Evolutionary conservation across 2,113 vertebrate species (phyloP).

Genomic region (Hippopotamus amphibius): DNA sequence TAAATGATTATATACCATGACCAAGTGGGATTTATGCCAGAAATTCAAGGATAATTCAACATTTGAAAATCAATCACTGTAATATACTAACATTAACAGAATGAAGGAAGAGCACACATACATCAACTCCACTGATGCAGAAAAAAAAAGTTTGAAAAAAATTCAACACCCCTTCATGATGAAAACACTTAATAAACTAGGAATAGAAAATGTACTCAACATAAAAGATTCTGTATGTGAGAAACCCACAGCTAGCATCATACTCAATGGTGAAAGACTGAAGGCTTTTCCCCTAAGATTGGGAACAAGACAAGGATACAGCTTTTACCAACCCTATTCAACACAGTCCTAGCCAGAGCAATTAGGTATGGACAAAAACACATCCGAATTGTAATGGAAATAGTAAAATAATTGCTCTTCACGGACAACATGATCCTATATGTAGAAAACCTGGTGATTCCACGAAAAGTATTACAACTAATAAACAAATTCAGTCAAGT

Average conservation of each 20-base stretch:
- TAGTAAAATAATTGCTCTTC: background rate
- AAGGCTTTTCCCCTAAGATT: background rate
- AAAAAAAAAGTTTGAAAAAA: background rate
- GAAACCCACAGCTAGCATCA: background rate
- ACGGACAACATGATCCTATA: background rate
- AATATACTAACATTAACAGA: background rate
- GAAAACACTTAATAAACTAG: background rate
- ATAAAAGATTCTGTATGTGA: background rate
- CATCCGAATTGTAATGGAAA: background rate
- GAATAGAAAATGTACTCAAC: background rate
- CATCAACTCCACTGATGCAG: background rate
- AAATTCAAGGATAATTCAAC: background rate
- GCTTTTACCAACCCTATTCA: background rate
- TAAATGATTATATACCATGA: background rate
- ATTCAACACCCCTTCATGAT: background rate
- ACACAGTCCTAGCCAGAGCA: background rate
- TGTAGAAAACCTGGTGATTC: background rate
- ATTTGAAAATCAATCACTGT: background rate
- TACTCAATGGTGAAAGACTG: background rate
- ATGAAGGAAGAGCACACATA: background rate
- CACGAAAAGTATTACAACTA: background rate
- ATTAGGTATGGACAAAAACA: background rate
- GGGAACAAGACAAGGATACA: background rate
- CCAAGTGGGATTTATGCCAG: background rate
- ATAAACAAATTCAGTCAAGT: background rate